A percentile compares a stretch with the other conserved stretches of the same genome.
Evolutionary conservation across 2,113 vertebrate genomes (phyloP).

Genomic region (Nannospalax galili): DNA sequence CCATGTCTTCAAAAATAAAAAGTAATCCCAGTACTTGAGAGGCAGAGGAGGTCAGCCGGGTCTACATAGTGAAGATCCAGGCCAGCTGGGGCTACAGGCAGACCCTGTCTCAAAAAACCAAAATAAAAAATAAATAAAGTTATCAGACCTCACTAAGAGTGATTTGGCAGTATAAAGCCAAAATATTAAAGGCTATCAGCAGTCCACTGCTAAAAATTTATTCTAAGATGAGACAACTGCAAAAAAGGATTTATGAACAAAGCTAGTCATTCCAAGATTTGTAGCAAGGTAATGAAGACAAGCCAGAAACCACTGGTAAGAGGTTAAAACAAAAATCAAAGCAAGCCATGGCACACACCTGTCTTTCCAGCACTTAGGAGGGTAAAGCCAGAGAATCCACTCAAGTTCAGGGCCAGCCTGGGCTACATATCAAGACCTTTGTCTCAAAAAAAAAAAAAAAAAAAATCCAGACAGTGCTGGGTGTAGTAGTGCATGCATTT

Average conservation of each 20-base stretch:
- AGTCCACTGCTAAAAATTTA: slow-evolving; percentile 16
- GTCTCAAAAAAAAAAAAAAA: neutral
- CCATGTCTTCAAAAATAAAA: neutral
- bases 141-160: neutral
- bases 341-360: neutral
- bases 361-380: neutral
- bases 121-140: neutral
- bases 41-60: too few species aligned
- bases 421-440: too few species aligned
- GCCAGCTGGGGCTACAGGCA: neutral
- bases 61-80: neutral
- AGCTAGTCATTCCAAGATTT: neutral
- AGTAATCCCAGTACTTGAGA: too few species aligned
- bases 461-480: neutral
- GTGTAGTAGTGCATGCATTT: neutral
- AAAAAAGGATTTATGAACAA: neutral
- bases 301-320: neutral
- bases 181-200: neutral
- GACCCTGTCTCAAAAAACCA: neutral
- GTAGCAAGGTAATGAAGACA: neutral
- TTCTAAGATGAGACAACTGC: neutral
- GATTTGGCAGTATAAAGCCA: neutral
- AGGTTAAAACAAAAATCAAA: neutral
- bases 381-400: too few species aligned
- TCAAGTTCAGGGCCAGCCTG: neutral